Evolutionary conservation across 2,797 vertebrate species (phyloP).

Genomic region (Harpagifer antarcticus): DNA sequence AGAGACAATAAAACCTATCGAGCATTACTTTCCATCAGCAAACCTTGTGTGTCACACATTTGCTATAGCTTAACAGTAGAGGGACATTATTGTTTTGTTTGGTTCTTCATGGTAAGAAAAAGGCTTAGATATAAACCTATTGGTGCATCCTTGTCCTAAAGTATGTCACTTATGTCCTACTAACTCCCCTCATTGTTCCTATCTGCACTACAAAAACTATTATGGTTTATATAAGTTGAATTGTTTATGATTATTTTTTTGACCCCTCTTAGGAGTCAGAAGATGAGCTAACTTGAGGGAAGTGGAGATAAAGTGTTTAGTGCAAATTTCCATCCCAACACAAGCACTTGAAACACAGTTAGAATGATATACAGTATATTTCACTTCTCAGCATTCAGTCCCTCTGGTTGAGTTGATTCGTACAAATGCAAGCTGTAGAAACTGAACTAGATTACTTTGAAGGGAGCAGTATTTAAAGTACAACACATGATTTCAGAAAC

Average conservation of each 20-base stretch:
- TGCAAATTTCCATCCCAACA: background rate
- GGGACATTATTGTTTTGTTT: background rate
- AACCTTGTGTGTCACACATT: background rate
- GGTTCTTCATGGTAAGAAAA: background rate
- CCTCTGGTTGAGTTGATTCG: background rate
- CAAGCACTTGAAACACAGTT: background rate
- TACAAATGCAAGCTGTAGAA: background rate
- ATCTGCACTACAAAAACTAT: too few species aligned
- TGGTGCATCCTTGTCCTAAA: too few species aligned
- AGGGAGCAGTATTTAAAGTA: background rate
- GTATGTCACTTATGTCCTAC: too few species aligned
- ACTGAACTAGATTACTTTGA: background rate
- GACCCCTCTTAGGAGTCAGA: background rate
- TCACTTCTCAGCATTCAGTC: background rate
- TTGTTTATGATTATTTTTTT: too few species aligned
- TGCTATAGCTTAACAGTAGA: background rate
- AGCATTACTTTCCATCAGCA: background rate
- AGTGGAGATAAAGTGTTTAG: background rate
- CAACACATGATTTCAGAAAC: background rate
- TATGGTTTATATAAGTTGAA: too few species aligned
- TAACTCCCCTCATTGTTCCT: too few species aligned
- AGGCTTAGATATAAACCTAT: background rate
- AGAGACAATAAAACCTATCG: background rate
- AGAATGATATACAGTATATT: background rate
- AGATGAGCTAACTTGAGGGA: slow-evolving; percentile 2